Base-by-base conservation (phyloP, 2,797 vertebrate genomes). In the Sebastes matsubarae region DNA sequence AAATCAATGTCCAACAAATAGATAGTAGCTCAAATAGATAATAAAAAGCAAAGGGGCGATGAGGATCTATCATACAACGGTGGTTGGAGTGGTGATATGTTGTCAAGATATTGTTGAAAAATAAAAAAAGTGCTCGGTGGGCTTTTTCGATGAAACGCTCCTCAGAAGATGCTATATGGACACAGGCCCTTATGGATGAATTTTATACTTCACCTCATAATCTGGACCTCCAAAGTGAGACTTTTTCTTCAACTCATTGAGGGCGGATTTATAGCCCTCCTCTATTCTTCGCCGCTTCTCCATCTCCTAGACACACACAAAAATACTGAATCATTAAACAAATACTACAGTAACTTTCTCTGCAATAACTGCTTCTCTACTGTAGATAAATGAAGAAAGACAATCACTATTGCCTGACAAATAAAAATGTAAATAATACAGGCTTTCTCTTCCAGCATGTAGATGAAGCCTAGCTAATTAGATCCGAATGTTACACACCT, bases 171-270 rank as follows among this genome's bases (percentile, higher is more conserved):
- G 42, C 42, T 18, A 8, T 46, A 18, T 46, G 16, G 16, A 46
- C 42, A 46, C 3, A 46, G 16, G 42, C 42, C 42, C 42, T 22
- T 3, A 20, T 9, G 11, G 25, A 13, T 8, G 11, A n/a, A n/a
- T 11, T 22, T 24, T 2, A 29, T 0, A 25, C 25, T n/a, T n/a
- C 92, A 98, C 98, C 97, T 99, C 98, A 74, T 98, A 99, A 89
- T 99, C 98, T 0, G 98, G 98, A 59, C 98, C 98, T 87, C 98
- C 97, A 75, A 98, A 98, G 86, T 98, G 97, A 50, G 97, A 96
- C 92, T 99, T 99, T 57, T 98, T 99, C 95, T 98, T 99, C 81
- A 99, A 79, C 68, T 99, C 98, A n/a, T 93, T 95, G 82, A 97
- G 88, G 54, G 97, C 95, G 22, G 95, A 97, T 89, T 97, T 97